phyloP scores from a whole-genome alignment of 2,888 invertebrate genomes.

The Pherbina coryleti region DNA sequence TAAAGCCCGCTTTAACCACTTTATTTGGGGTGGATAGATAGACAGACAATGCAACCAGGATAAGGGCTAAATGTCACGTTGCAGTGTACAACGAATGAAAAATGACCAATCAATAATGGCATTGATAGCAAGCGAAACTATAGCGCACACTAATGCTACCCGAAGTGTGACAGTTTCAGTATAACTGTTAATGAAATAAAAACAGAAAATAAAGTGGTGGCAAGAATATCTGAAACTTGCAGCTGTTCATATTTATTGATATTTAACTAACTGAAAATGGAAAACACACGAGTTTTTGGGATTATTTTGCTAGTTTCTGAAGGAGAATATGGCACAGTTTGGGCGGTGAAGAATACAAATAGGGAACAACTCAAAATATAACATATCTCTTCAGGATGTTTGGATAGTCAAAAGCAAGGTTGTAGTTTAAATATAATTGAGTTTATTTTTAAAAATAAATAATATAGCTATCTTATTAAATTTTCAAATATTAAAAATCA shows the following conservation, averaged over 20 bases:
- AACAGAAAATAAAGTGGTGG: neutral
- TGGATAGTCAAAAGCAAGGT: too few species aligned
- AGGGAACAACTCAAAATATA: too few species aligned
- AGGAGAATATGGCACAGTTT: neutral
- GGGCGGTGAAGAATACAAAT: neutral
- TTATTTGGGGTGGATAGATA: neutral
- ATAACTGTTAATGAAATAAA: constrained; percentile 53
- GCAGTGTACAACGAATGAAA: constrained; percentile 59
- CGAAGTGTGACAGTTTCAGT: constrained; percentile 60
- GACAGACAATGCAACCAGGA: constrained; percentile 21
- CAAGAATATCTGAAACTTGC: constrained; percentile 32
- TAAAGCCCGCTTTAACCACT: too few species aligned
- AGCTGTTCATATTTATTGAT: constrained; percentile 44
- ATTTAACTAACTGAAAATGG: neutral
- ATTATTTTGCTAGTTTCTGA: neutral
- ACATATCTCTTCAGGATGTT: too few species aligned
- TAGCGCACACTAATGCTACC: constrained; percentile 44
- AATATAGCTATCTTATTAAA: too few species aligned
- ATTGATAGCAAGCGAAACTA: constrained; percentile 43
- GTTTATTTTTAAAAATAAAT: too few species aligned
- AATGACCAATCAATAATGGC: constrained; percentile 66
- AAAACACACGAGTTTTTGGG: too few species aligned
- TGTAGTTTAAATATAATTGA: too few species aligned
- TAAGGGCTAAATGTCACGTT: constrained; percentile 55
- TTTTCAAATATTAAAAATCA: neutral